Percentiles rank a stretch among this genome's conserved stretches.
These are phyloP conservation scores for Neocloeon triangulifer DNA, from an alignment of 1,140 invertebrate species.

Conservation along the genomic window DNA sequence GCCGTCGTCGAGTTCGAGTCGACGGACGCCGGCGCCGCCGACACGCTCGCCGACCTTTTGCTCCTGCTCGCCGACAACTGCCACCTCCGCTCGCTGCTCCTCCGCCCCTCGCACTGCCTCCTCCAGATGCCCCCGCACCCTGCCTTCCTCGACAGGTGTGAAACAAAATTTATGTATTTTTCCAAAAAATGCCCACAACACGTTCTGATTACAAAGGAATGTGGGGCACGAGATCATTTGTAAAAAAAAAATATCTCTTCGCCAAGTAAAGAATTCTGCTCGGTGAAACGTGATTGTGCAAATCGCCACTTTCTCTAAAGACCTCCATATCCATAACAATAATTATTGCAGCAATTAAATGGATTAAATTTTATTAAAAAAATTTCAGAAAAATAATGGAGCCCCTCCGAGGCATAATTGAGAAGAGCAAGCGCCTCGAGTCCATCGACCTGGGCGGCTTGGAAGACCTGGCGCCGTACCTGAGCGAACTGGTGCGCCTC, in stretches of 20 bases:
- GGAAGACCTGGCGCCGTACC: constrained; percentile 25
- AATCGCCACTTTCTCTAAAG: neutral
- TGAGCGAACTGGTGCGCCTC: constrained; percentile 20
- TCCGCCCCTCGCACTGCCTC: constrained; percentile 20
- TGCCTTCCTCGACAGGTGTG: neutral
- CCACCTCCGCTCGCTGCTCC: constrained; percentile 16
- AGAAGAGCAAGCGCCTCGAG: constrained; percentile 18
- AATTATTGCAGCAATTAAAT: neutral
- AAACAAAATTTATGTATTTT: no score
- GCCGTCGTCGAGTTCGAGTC: constrained; percentile 20
- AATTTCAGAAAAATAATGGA: constrained; percentile 12
- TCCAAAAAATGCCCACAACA: no score
- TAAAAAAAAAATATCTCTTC: no score
- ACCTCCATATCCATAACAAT: neutral
- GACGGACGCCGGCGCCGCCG: constrained; percentile 16
- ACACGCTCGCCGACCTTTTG: constrained; percentile 13
- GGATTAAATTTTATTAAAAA: constrained; percentile 11
- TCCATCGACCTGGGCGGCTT: constrained; percentile 30
- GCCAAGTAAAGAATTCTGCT: neutral
- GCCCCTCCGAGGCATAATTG: constrained; percentile 16
- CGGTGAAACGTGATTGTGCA: neutral
- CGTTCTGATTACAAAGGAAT: no score
- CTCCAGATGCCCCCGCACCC: constrained; percentile 7
- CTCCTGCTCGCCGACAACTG: constrained; percentile 12
- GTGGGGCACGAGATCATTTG: no score